A percentile compares a stretch with the other conserved stretches of the same genome.
phyloP scores from a whole-genome alignment of 2,113 vertebrate species.

The Upupa epops region DNA sequence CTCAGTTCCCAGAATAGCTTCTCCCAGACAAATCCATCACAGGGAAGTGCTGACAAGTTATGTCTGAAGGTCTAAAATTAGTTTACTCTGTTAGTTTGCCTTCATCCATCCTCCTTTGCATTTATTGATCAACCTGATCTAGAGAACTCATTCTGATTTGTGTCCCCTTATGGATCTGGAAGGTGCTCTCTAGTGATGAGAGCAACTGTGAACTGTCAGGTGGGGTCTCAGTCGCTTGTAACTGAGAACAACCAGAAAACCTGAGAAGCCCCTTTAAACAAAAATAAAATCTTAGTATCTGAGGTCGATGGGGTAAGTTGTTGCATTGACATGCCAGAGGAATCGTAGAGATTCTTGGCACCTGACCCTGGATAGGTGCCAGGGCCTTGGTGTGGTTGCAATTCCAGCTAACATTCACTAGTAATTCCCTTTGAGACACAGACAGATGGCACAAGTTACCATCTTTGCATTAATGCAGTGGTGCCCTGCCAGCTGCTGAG shows the following conservation, averaged over 20 bases:
- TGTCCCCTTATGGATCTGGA: background rate
- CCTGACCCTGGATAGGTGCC: background rate
- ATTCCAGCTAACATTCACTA: background rate
- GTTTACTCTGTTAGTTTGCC: background rate
- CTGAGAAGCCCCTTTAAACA: background rate
- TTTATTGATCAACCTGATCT: background rate
- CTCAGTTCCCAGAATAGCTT: background rate
- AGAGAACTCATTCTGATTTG: background rate
- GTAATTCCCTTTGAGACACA: background rate
- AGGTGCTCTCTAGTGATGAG: background rate
- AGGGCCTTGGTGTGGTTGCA: background rate
- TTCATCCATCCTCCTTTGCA: background rate
- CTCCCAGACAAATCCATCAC: background rate
- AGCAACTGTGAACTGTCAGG: background rate
- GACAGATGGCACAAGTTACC: background rate
- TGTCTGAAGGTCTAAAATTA: background rate
- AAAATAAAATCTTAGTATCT: background rate
- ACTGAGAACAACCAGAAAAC: background rate
- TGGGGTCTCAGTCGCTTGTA: background rate
- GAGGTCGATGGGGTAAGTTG: background rate
- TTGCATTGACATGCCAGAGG: background rate
- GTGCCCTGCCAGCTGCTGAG: background rate
- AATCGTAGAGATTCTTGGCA: slow-evolving; percentile 2
- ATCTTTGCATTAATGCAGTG: background rate
- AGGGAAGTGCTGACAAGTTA: background rate